Evolutionary conservation across 2,888 invertebrate genomes (phyloP).

Genomic region (Diadromus collaris): DNA sequence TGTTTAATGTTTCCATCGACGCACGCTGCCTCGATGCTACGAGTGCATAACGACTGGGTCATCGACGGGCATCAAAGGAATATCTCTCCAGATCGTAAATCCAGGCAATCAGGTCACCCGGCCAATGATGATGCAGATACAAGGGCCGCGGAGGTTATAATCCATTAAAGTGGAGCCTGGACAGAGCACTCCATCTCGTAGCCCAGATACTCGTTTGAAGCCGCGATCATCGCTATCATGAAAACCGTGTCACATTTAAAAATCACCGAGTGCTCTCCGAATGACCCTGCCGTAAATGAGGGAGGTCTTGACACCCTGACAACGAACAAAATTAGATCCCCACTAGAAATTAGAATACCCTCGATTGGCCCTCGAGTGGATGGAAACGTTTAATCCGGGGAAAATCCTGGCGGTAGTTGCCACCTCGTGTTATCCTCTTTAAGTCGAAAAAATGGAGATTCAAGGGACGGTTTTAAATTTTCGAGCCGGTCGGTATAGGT

Average conservation of each 20-base stretch:
- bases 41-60: conserved; percentile 20
- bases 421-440: background rate
- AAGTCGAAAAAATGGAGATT: conserved; percentile 11
- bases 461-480: conserved; percentile 16
- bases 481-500: background rate
- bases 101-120: conserved; percentile 50
- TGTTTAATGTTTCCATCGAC: conserved; percentile 26
- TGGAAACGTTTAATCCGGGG: background rate
- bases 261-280: background rate
- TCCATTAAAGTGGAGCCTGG: conserved; percentile 41
- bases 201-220: conserved; percentile 45
- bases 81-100: conserved; percentile 30
- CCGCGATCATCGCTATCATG: background rate
- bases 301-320: conserved; percentile 8
- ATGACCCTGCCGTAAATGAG: conserved; percentile 4
- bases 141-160: conserved; percentile 52
- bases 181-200: conserved; percentile 49
- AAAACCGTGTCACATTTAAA: conserved; percentile 2
- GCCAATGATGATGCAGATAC: conserved; percentile 54
- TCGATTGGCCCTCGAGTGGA: background rate
- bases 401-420: background rate
- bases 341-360: background rate
- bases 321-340: conserved; percentile 2
- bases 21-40: conserved; percentile 3
- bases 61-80: conserved; percentile 39